These are phyloP conservation scores for Peromyscus polionotus DNA, from an alignment of 2,113 vertebrate genomes.

Conservation along the genomic window DNA sequence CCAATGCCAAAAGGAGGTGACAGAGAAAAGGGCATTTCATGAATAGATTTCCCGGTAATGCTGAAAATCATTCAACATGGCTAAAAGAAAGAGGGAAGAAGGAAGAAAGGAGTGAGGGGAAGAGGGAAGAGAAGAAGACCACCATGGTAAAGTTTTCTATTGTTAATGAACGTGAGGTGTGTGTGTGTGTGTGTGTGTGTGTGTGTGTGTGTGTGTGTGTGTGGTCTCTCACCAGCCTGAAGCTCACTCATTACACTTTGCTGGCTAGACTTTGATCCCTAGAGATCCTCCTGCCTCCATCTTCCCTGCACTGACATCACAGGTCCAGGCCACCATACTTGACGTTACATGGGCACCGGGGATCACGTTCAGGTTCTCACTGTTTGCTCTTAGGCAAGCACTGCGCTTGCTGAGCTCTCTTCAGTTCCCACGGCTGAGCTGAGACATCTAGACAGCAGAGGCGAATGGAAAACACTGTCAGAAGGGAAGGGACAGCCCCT, in stretches of 20 bases:
- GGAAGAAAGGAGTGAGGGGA: background rate
- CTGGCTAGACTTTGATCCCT: background rate
- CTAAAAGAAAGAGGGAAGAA: background rate
- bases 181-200: background rate
- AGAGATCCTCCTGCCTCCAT: background rate
- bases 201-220: background rate
- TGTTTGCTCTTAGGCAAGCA: background rate
- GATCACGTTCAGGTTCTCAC: background rate
- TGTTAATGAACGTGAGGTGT: background rate
- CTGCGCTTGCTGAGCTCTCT: background rate
- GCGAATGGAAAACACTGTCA: background rate
- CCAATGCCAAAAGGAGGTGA: background rate
- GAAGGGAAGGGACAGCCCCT: background rate
- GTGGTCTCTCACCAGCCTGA: background rate
- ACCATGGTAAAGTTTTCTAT: background rate
- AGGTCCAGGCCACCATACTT: too few species aligned
- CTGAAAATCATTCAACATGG: background rate
- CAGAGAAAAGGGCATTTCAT: background rate
- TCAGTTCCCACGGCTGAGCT: background rate
- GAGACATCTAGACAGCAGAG: background rate
- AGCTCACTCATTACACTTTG: background rate
- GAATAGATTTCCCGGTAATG: background rate
- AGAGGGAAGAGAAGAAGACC: background rate
- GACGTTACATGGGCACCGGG: too few species aligned
- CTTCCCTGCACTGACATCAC: background rate